Evolutionary conservation across 2,888 invertebrate genomes (phyloP).

Genomic region (Stomorhina lunata): DNA sequence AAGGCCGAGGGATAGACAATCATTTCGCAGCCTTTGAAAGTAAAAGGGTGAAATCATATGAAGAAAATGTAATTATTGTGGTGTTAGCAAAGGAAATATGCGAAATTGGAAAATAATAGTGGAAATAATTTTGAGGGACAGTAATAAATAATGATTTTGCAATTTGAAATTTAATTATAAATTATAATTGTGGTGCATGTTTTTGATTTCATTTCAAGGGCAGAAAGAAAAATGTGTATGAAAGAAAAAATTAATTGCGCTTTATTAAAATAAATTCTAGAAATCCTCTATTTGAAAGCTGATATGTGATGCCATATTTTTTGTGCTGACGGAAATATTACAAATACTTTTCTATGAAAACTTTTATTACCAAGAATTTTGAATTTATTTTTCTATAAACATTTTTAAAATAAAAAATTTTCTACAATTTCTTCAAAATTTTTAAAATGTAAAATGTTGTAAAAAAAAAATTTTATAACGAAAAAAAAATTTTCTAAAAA

Average conservation of each 20-base stretch:
- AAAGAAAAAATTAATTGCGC: not conserved
- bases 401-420: too few species aligned
- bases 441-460: too few species aligned
- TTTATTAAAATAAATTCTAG: too few species aligned
- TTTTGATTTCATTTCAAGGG: not conserved
- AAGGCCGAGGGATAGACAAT: constrained; percentile 96
- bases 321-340: too few species aligned
- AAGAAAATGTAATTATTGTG: not conserved
- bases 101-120: not conserved
- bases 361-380: too few species aligned
- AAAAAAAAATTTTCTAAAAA: too few species aligned
- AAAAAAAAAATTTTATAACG: too few species aligned
- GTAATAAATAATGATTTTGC: not conserved
- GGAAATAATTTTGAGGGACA: constrained; percentile 5
- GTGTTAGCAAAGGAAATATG: not conserved
- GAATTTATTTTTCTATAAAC: too few species aligned
- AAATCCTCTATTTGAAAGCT: too few species aligned
- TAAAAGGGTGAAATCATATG: constrained; percentile 5
- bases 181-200: not conserved
- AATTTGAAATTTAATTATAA: constrained; percentile 21
- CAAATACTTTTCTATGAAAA: too few species aligned
- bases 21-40: constrained; percentile 86
- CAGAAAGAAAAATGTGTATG: not conserved
- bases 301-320: too few species aligned
- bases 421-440: too few species aligned